These are phyloP conservation scores for Recurvirostra avosetta DNA, from an alignment of 2,113 vertebrate species.

Conservation along the genomic window DNA sequence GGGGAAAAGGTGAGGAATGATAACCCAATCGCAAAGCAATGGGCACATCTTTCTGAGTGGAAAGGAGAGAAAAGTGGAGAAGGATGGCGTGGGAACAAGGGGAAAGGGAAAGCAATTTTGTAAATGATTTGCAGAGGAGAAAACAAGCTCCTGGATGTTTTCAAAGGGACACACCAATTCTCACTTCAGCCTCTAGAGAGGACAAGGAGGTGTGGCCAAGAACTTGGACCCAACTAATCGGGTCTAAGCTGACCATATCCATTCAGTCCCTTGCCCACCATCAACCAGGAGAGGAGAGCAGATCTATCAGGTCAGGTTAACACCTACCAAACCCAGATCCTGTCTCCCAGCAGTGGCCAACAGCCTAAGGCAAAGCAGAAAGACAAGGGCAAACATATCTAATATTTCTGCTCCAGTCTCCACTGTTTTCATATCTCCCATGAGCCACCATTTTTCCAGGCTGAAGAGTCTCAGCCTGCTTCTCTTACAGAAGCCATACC, in stretches of 20 bases:
- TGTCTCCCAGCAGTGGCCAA: neutral
- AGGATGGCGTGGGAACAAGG: neutral
- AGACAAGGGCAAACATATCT: neutral
- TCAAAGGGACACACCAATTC: neutral
- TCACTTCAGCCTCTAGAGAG: neutral
- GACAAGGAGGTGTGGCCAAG: neutral
- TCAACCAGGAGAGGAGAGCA: neutral
- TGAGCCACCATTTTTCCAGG: neutral
- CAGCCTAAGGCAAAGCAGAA: neutral
- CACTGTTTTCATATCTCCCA: neutral
- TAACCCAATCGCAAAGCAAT: rapidly evolving
- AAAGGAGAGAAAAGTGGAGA: neutral
- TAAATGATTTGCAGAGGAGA: neutral
- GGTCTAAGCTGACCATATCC: neutral
- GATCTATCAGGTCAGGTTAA: neutral
- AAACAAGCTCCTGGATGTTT: neutral
- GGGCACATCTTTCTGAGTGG: neutral
- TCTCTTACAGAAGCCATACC: neutral
- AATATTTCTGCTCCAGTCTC: neutral
- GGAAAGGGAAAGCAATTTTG: neutral
- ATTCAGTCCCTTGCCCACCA: neutral
- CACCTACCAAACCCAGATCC: neutral
- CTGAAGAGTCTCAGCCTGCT: neutral
- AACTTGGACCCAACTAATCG: neutral
- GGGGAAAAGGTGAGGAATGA: neutral